These are phyloP conservation scores for Odontesthes bonariensis DNA, from an alignment of 2,113 vertebrate genomes.

Conservation along the genomic window DNA sequence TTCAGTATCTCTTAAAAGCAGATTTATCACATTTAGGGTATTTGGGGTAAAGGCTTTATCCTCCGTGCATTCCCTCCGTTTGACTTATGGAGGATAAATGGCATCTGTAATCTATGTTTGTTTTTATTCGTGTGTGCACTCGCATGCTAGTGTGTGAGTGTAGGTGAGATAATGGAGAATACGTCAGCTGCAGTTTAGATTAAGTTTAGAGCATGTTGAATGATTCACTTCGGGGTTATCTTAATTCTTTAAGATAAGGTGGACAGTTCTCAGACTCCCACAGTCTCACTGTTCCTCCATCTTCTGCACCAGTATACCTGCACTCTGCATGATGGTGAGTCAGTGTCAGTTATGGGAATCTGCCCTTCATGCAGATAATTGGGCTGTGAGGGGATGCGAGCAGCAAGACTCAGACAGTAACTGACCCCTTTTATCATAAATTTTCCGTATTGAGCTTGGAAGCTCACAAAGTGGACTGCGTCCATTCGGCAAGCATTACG, in stretches of 20 bases:
- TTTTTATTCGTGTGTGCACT: slow-evolving; percentile 42
- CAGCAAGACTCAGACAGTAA: slow-evolving; percentile 16
- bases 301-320: slow-evolving; percentile 24
- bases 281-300: slow-evolving; percentile 61
- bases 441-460: slow-evolving; percentile 8
- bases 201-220: slow-evolving; percentile 56
- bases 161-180: slow-evolving; percentile 71
- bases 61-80: slow-evolving; percentile 45
- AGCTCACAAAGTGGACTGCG: background rate
- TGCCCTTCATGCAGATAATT: background rate
- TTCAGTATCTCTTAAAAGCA: slow-evolving; percentile 47
- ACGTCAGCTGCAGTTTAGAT: slow-evolving; percentile 53
- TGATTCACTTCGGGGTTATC: slow-evolving; percentile 74
- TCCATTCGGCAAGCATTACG: slow-evolving; percentile 10
- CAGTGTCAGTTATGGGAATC: slow-evolving; percentile 3
- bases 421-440: slow-evolving; percentile 10
- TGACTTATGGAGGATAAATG: slow-evolving; percentile 64
- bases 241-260: slow-evolving; percentile 70
- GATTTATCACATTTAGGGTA: slow-evolving; percentile 29
- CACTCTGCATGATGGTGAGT: background rate
- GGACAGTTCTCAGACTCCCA: slow-evolving; percentile 68
- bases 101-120: slow-evolving; percentile 63
- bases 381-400: slow-evolving; percentile 1
- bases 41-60: slow-evolving; percentile 45
- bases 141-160: slow-evolving; percentile 36